These are phyloP conservation scores for Theristicus caerulescens DNA, from an alignment of 2,113 vertebrate genomes.

Conservation along the genomic window DNA sequence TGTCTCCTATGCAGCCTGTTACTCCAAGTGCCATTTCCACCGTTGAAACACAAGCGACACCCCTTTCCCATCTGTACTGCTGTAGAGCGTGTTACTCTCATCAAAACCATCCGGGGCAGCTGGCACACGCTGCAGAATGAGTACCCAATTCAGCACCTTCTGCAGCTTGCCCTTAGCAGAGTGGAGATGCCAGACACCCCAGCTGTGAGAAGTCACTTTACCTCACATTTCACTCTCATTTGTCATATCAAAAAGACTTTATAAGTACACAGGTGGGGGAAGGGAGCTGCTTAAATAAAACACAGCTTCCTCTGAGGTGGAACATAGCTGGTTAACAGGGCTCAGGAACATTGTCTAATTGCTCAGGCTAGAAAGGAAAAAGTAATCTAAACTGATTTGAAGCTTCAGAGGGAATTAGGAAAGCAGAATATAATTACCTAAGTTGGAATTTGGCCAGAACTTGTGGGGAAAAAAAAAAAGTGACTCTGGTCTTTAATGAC, in stretches of 20 bases:
- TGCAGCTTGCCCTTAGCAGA: not conserved
- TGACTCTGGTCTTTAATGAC: not conserved
- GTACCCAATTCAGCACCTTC: not conserved
- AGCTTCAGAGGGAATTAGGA: slow-evolving; percentile 47
- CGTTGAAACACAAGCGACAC: not conserved
- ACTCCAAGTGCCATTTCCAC: not conserved
- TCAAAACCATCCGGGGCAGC: not conserved
- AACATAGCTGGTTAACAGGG: slow-evolving; percentile 9
- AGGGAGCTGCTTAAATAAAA: not conserved
- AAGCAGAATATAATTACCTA: slow-evolving; percentile 55
- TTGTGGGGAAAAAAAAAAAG: not conserved
- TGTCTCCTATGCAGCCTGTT: not conserved
- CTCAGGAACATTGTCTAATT: slow-evolving; percentile 38
- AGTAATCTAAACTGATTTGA: slow-evolving; percentile 58
- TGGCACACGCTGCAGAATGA: not conserved
- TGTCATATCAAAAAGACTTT: not conserved
- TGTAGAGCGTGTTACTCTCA: not conserved
- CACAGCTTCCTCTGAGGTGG: not conserved
- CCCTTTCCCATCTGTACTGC: not conserved
- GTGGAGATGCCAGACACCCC: not conserved
- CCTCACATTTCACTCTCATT: not conserved
- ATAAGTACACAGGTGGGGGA: not conserved
- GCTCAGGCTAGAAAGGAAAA: slow-evolving; percentile 40
- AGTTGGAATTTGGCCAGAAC: slow-evolving; percentile 35
- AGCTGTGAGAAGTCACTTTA: not conserved